Base-by-base conservation (phyloP, 2,797 vertebrate species). In the Anguilla pacifica region DNA sequence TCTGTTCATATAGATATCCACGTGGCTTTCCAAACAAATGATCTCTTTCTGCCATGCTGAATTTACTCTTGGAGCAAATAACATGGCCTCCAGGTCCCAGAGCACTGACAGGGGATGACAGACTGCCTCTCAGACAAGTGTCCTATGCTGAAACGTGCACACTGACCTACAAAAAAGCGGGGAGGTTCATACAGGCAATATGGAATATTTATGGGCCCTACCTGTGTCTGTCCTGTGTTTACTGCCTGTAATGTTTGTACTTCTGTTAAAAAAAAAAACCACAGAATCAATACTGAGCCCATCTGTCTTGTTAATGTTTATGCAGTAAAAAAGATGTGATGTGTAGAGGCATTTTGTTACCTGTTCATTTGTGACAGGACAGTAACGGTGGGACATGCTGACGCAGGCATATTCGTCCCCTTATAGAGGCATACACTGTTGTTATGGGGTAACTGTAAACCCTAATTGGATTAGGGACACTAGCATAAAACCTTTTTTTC, bases 191-290 rank as follows among this genome's bases (percentile, higher is more conserved):
- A 39, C 15, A 35, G 74, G 25, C 19, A 77, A 19, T 93, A 91
- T 94, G 92, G 51, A 84, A 87, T 90, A 90, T 92, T 91, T 92
- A 89, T 90, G 57, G 83, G 28, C 46, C 87, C 51, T 92, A 93
- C 91, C 92, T 93, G 92, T 91, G 91, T 88, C 92, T 92, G 86
- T 43, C 25, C 57, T 55, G 87, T 87, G 86, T 91, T 91, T 86
- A 90, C 91, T 91, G 90, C 91, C 91, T 89, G 87, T 88, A 91
- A 88, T 89, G 89, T 79, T 72, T 85, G 85, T 83, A 67, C 59
- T 51, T 39, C 88, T 61, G 79, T 87, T 79, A 90, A 91, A 86
- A 89, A 86, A 53, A 59, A 19, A n/a, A 17, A 25, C 22, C n/a
- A 90, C 93, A 91, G 70, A 17, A 77, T 77, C 74, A n/a, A 77